Conservation (phyloP, 1,140 invertebrate genomes). For the Apis dorsata region DNA sequence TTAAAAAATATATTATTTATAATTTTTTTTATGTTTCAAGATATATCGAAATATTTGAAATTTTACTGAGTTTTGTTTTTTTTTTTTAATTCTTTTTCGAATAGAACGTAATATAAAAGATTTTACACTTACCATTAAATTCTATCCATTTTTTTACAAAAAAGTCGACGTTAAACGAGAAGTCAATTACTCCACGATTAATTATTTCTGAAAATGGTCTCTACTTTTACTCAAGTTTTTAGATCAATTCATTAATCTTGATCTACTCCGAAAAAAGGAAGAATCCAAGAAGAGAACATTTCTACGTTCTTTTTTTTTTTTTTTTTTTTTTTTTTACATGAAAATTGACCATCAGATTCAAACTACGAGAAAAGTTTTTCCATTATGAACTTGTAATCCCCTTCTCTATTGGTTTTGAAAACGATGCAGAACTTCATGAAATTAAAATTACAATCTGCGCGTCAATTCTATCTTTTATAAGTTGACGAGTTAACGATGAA, state of each 20-base stretch:
- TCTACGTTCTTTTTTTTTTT: no score
- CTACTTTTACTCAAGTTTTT: neutral
- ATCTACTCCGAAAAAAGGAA: neutral
- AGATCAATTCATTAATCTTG: neutral
- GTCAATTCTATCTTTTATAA: neutral
- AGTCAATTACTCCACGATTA: neutral
- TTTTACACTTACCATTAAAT: no score
- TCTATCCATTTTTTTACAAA: no score
- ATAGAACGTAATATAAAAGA: no score
- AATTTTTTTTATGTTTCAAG: no score
- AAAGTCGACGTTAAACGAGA: neutral
- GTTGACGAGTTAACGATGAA: neutral
- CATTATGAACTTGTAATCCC: slow-evolving; percentile 20
- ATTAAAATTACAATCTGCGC: slow-evolving; percentile 3
- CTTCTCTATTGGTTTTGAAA: neutral
- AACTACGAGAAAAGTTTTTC: neutral
- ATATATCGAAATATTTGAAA: no score
- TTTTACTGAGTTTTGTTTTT: no score
- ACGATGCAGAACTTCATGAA: neutral
- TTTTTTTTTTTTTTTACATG: neutral
- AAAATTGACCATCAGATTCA: neutral
- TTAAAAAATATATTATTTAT: no score
- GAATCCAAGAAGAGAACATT: neutral
- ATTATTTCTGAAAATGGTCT: neutral
- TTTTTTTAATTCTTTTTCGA: no score